A percentile compares a stretch with the other conserved stretches of the same genome.
These are phyloP conservation scores for Phrynocephalus guinanensis DNA, from an alignment of 2,797 vertebrate genomes.

Conservation along the genomic window DNA sequence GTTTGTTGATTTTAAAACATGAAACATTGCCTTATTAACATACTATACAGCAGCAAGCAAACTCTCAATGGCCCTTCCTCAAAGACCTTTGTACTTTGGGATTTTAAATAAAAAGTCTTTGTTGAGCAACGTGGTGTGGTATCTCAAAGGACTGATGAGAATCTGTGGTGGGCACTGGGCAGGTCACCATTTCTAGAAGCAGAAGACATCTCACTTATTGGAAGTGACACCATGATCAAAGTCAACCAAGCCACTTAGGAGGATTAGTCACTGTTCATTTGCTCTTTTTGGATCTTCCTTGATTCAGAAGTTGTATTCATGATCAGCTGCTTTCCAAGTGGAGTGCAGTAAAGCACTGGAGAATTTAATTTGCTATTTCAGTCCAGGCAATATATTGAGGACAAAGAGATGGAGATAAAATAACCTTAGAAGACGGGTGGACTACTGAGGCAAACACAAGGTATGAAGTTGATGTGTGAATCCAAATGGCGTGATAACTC, in stretches of 20 bases:
- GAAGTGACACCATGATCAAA: constrained; percentile 47
- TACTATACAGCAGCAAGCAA: constrained; percentile 2
- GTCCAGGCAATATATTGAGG: background rate
- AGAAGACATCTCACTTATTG: constrained; percentile 34
- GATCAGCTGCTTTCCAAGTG: constrained; percentile 8
- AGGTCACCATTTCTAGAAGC: constrained; percentile 40
- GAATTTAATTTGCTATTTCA: background rate
- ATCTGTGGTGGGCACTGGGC: constrained; percentile 30
- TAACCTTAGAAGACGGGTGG: background rate
- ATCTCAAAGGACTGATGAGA: constrained; percentile 12
- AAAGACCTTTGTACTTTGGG: constrained; percentile 8
- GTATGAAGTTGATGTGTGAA: background rate
- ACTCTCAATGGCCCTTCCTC: background rate
- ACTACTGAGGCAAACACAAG: background rate
- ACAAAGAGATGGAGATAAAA: background rate
- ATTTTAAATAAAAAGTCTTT: background rate
- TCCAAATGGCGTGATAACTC: background rate
- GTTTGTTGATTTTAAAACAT: background rate
- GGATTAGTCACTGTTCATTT: constrained; percentile 46
- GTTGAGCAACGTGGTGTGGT: background rate
- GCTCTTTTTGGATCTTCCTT: constrained; percentile 35
- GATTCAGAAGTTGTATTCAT: constrained; percentile 39
- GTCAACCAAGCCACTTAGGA: constrained; percentile 30
- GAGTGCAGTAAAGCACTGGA: background rate
- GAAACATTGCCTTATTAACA: background rate